phyloP scores from a whole-genome alignment of 1,140 invertebrate genomes.

The Diorhabda sublineata region DNA sequence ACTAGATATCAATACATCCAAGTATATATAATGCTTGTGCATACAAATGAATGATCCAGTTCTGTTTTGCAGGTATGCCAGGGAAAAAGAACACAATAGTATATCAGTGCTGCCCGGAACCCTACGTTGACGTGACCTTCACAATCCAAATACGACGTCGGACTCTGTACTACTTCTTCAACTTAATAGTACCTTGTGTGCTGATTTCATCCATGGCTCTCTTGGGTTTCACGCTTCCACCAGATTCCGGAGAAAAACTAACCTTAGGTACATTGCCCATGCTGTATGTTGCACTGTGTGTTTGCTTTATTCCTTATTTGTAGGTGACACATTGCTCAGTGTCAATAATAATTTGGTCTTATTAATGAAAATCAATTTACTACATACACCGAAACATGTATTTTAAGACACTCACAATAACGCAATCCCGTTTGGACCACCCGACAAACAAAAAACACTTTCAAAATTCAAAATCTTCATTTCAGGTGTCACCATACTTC shows the following conservation, averaged over 20 bases:
- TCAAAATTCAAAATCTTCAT: constrained; percentile 17
- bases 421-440: background rate
- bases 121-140: constrained; percentile 96
- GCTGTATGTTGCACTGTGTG: constrained; percentile 15
- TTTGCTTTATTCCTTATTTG: constrained; percentile 7
- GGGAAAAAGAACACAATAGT: constrained; percentile 78
- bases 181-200: constrained; percentile 98
- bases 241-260: constrained; percentile 97
- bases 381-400: background rate
- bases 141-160: constrained; percentile 93
- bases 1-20: no score
- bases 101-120: constrained; percentile 83
- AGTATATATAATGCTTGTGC: no score
- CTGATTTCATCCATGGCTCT: constrained; percentile 97
- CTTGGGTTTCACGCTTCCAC: constrained; percentile 94
- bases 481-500: constrained; percentile 88
- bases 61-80: constrained; percentile 66
- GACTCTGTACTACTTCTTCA: constrained; percentile 99
- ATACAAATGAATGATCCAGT: background rate
- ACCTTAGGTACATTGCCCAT: constrained; percentile 66
- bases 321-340: constrained; percentile 12
- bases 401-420: background rate
- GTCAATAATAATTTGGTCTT: background rate
- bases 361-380: background rate
- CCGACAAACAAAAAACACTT: constrained; percentile 4